phyloP scores from a whole-genome alignment of 2,888 invertebrate genomes.

The Desoria tigrina region DNA sequence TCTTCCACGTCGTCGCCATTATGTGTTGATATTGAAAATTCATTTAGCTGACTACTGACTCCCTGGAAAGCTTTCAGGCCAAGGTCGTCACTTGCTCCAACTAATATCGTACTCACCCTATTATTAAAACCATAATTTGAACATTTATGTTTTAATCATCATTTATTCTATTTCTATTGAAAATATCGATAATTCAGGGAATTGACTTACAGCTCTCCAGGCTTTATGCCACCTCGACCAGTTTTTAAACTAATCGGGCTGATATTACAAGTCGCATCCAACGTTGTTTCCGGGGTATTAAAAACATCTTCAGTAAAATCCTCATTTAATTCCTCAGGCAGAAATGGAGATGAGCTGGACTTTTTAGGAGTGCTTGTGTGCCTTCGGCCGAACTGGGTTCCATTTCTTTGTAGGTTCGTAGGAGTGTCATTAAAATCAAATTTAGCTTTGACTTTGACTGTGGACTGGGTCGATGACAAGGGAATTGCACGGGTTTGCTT shows the following conservation, averaged over 20 bases:
- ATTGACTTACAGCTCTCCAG: constrained; percentile 16
- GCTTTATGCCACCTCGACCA: constrained; percentile 10
- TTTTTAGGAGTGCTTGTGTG: constrained; percentile 49
- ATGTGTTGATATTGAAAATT: too few relatives aligned
- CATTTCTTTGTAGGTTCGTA: background rate
- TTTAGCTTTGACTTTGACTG: too few relatives aligned
- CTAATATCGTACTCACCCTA: constrained; percentile 31
- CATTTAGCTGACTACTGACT: constrained; percentile 41
- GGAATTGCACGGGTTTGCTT: too few relatives aligned
- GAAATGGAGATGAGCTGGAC: constrained; percentile 38
- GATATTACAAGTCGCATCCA: constrained; percentile 37
- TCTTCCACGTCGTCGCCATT: too few relatives aligned
- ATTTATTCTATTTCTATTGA: constrained; percentile 11
- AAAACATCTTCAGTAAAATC: constrained; percentile 28
- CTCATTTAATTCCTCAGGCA: constrained; percentile 35
- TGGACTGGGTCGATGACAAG: too few relatives aligned
- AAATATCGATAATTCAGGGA: background rate
- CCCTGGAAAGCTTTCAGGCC: constrained; percentile 49
- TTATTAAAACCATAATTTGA: background rate
- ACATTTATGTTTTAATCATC: background rate
- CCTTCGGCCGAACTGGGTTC: constrained; percentile 14
- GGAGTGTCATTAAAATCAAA: constrained; percentile 23
- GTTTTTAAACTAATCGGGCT: constrained; percentile 46
- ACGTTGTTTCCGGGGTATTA: constrained; percentile 28
- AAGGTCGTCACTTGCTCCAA: constrained; percentile 50